These are phyloP conservation scores for Brachionus calyciflorus DNA, from an alignment of 1,140 invertebrate species.

Conservation along the genomic window DNA sequence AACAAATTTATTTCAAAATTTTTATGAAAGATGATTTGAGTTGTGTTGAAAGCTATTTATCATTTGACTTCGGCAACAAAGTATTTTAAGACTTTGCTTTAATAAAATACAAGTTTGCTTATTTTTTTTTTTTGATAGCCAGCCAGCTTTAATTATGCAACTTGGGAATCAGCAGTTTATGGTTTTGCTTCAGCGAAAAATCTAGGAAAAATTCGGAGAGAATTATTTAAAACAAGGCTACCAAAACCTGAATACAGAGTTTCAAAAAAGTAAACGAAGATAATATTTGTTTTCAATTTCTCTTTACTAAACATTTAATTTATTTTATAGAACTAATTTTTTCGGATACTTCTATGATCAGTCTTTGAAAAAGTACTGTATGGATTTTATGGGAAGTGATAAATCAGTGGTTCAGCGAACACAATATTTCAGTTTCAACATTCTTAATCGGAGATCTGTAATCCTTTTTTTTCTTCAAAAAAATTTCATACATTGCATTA, in stretches of 20 bases:
- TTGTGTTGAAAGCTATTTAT: conserved; percentile 72
- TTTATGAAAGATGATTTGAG: conserved; percentile 68
- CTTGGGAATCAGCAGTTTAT: conserved; percentile 77
- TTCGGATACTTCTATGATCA: conserved; percentile 40
- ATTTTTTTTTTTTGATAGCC: neutral
- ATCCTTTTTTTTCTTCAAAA: conserved; percentile 48
- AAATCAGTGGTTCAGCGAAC: conserved; percentile 72
- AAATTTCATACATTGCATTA: too few relatives aligned
- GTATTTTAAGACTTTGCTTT: neutral
- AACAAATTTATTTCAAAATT: conserved; percentile 50
- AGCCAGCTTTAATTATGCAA: conserved; percentile 68
- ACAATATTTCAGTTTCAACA: conserved; percentile 71
- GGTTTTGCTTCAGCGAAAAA: conserved; percentile 68
- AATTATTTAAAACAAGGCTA: conserved; percentile 68
- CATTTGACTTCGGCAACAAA: conserved; percentile 50
- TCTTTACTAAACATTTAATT: too few relatives aligned
- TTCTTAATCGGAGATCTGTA: conserved; percentile 69
- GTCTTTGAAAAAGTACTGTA: conserved; percentile 55
- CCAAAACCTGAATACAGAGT: conserved; percentile 66
- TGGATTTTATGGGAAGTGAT: conserved; percentile 79
- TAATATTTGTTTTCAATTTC: neutral
- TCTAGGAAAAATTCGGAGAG: conserved; percentile 65
- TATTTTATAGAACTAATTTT: conserved; percentile 4
- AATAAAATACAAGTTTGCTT: neutral
- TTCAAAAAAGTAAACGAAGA: conserved; percentile 49